Evolutionary conservation across 2,888 invertebrate species (phyloP), one percentile per base, ranked within the genome.

Genomic region (Stictocephala bisonia): DNA sequence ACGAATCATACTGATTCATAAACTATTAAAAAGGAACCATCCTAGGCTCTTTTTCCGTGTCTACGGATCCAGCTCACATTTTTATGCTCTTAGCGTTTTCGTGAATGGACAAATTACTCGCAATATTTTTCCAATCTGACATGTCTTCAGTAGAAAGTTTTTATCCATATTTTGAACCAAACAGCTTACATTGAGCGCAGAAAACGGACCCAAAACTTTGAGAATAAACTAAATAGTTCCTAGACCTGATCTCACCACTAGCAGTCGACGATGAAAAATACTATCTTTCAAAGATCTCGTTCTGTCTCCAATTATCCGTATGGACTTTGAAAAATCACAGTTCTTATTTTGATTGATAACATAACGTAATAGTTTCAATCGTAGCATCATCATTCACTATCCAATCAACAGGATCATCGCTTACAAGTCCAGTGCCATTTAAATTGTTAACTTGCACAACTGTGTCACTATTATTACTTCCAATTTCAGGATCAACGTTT

Each of bases 201-300:
- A 67, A 67, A 50, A 67, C 50, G 22, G 67, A 67, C 44, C 67
- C 67, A 50, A 29, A 48, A 67, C 67, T 50, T 50, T 40, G 31
- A 50, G 67, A 50, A 50, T 67, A 67, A 48, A 67, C 67, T 50
- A 67, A 50, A 31, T 67, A 67, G 44, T 67, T 50, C 50, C 50
- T 48, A 48, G 67, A 67, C 50, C 27, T 67, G 40, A 50, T 67
- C 50, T 67, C 67, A 27, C 67, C 67, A 50, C 50, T 67, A 50
- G 31, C 27, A 67, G 50, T 67, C 50, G 48, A 48, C 67, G 27
- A 26, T 67, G 26, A 67, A 67, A 50, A 50, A 24, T 50, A 67
- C 31, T 26, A 27, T 67, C 29, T 48, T 22, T 50, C 50, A 67
- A 67, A 50, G 29, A 67, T 50, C 48, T 67, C 29, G 26, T 44